Evolutionary conservation across 1,140 invertebrate genomes (phyloP).

Genomic region (Chionoecetes opilio): DNA sequence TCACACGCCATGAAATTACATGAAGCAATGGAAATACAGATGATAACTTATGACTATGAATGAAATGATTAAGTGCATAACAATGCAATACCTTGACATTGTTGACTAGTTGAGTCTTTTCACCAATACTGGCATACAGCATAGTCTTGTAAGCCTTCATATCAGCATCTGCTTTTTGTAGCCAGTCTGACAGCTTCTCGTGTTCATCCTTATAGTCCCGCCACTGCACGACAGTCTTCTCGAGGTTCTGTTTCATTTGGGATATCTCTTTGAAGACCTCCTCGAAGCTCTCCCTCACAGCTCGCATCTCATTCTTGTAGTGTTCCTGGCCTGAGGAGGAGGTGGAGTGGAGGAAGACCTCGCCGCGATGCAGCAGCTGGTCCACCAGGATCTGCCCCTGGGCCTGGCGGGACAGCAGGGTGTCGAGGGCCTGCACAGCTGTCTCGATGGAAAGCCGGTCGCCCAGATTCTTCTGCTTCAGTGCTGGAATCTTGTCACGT

Average conservation of each 20-base stretch:
- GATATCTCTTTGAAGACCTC: conserved; percentile 93
- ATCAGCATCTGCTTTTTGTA: conserved; percentile 96
- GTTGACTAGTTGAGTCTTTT: conserved; percentile 93
- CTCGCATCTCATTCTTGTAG: conserved; percentile 93
- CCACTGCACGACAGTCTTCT: conserved; percentile 92
- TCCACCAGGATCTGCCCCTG: conserved; percentile 95
- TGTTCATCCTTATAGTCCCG: conserved; percentile 96
- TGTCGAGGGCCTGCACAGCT: conserved; percentile 93
- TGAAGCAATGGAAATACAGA: not conserved
- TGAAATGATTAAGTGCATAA: not conserved
- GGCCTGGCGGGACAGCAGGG: conserved; percentile 93
- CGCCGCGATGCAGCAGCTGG: conserved; percentile 92
- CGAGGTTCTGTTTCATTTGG: conserved; percentile 92
- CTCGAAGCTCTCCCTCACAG: conserved; percentile 93
- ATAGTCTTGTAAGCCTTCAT: conserved; percentile 95
- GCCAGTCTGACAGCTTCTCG: conserved; percentile 95
- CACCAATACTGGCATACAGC: conserved; percentile 90
- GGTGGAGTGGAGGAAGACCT: conserved; percentile 93
- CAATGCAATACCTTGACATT: conserved; percentile 80
- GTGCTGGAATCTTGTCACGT: conserved; percentile 93
- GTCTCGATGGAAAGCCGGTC: conserved; percentile 95
- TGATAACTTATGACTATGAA: not conserved
- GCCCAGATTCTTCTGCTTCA: conserved; percentile 92
- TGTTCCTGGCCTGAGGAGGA: conserved; percentile 91
- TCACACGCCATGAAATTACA: not conserved